Percentiles rank a stretch among this genome's conserved stretches.
These are phyloP conservation scores for Blastobasis lacticolella DNA, from an alignment of 2,888 invertebrate species.

Conservation along the genomic window DNA sequence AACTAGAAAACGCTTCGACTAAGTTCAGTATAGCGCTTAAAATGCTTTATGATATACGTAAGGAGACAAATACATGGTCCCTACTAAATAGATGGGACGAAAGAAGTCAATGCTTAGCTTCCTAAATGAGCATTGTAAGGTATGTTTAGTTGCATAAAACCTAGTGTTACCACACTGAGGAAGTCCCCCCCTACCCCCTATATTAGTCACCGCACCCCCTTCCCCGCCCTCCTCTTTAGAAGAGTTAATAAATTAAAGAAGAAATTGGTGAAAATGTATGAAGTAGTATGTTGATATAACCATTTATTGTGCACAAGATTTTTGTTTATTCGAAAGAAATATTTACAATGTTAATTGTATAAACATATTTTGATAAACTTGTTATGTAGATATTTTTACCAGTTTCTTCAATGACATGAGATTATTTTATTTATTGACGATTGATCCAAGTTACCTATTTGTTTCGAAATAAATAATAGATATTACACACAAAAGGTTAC, in stretches of 20 bases:
- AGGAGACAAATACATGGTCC: background rate
- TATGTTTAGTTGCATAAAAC: conserved; percentile 49
- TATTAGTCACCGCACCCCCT: conserved; percentile 37
- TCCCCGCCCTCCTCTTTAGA: conserved; percentile 15
- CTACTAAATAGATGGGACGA: background rate
- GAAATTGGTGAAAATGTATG: conserved; percentile 33
- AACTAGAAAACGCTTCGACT: background rate
- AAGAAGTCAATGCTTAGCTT: background rate
- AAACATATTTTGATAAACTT: background rate
- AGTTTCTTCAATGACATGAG: conserved; percentile 43
- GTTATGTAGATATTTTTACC: conserved; percentile 22
- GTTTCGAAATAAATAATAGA: too few species aligned
- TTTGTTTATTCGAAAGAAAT: too few species aligned
- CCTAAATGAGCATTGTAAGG: conserved; percentile 46
- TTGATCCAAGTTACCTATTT: conserved; percentile 1
- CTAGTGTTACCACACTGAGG: conserved; percentile 44
- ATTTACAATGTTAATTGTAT: background rate
- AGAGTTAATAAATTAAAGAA: conserved; percentile 16
- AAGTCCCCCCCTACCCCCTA: conserved; percentile 22
- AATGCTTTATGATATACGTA: background rate
- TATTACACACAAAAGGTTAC: too few species aligned
- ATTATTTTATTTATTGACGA: conserved; percentile 64
- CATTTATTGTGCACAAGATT: too few species aligned
- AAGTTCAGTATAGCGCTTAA: background rate
- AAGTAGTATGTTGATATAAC: too few species aligned